Conservation (phyloP, 2,888 invertebrate species). For the Drosophila rellima region DNA sequence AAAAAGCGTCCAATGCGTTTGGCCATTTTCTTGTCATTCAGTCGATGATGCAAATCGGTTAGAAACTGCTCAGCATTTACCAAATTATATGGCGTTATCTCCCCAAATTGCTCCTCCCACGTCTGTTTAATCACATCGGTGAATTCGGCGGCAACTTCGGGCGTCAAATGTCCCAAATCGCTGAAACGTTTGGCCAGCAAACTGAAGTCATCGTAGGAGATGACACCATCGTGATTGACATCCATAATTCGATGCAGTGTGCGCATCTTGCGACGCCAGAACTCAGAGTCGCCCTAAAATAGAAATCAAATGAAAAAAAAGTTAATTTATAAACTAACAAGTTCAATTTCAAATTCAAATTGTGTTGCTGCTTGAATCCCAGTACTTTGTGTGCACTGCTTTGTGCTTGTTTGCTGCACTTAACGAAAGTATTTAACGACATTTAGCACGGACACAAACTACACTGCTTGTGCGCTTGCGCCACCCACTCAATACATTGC, state of each 20-base stretch:
- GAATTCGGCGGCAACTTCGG: slow-evolving; percentile 90
- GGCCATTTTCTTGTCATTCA: slow-evolving; percentile 91
- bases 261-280: slow-evolving; percentile 95
- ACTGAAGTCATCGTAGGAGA: slow-evolving; percentile 93
- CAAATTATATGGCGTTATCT: slow-evolving; percentile 92
- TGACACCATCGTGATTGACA: slow-evolving; percentile 94
- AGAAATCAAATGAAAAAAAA: not conserved
- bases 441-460: slow-evolving; percentile 20
- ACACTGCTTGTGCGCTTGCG: slow-evolving; percentile 30
- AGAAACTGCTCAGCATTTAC: slow-evolving; percentile 93
- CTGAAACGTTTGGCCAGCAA: slow-evolving; percentile 91
- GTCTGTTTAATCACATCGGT: slow-evolving; percentile 90
- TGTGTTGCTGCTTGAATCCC: slow-evolving; percentile 21
- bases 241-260: slow-evolving; percentile 93
- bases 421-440: not conserved
- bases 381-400: not conserved
- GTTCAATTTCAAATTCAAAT: slow-evolving; percentile 7
- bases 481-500: slow-evolving; percentile 6
- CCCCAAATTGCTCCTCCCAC: slow-evolving; percentile 94
- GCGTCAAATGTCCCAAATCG: slow-evolving; percentile 90
- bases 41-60: slow-evolving; percentile 92
- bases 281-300: slow-evolving; percentile 86
- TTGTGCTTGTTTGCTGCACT: not conserved
- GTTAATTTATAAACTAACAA: not conserved
- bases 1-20: slow-evolving; percentile 92